Evolutionary conservation across 2,113 vertebrate genomes (phyloP).

Genomic region (Pluvianellus socialis): DNA sequence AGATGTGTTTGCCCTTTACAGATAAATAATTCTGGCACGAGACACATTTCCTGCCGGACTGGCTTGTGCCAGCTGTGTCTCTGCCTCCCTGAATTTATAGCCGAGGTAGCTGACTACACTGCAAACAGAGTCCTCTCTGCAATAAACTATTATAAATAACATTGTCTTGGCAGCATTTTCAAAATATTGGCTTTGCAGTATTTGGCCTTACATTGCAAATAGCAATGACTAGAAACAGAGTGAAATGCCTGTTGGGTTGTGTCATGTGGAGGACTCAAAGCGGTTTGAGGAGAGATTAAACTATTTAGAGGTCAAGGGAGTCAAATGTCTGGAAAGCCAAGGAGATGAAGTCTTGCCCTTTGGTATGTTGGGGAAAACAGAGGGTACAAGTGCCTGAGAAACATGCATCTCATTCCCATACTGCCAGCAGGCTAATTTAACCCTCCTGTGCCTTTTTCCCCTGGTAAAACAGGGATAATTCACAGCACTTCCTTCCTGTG

Average conservation of each 20-base stretch:
- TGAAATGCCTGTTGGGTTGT: neutral
- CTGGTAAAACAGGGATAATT: neutral
- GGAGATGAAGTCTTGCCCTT: neutral
- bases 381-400: neutral
- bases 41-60: neutral
- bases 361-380: neutral
- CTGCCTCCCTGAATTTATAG: neutral
- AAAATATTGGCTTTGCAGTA: neutral
- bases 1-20: neutral
- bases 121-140: neutral
- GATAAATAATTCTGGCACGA: neutral
- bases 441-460: neutral
- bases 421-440: neutral
- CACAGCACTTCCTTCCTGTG: neutral
- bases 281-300: neutral
- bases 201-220: accelerated
- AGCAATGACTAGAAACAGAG: neutral
- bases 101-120: neutral
- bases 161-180: accelerated
- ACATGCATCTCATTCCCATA: neutral
- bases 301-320: neutral
- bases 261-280: neutral
- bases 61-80: neutral
- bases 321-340: neutral
- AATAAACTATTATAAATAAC: neutral